A percentile compares a stretch with the other conserved stretches of the same genome.
Conservation (phyloP, 2,888 invertebrate genomes). For the Shargacucullia verbasci region DNA sequence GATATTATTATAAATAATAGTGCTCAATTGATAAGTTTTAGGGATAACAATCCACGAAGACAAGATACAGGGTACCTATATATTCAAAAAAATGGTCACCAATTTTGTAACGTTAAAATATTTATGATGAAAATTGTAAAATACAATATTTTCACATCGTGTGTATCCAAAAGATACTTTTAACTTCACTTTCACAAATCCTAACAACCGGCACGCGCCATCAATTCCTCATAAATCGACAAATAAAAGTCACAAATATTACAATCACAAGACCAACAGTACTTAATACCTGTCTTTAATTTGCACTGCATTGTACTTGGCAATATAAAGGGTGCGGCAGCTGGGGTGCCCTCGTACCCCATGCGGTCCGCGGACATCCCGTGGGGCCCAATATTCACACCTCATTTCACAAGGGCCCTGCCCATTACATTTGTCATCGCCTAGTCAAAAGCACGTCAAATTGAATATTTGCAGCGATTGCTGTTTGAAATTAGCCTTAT, state of each 20-base stretch:
- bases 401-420: constrained; percentile 85
- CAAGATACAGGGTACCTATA: too few relatives aligned
- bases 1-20: too few relatives aligned
- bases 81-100: too few relatives aligned
- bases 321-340: constrained; percentile 75
- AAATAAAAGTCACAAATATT: constrained; percentile 57
- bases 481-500: constrained; percentile 68
- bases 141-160: too few relatives aligned
- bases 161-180: neutral
- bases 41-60: too few relatives aligned
- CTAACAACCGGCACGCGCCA: constrained; percentile 63
- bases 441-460: constrained; percentile 69
- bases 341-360: constrained; percentile 70
- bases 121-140: too few relatives aligned
- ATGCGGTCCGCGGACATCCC: constrained; percentile 74
- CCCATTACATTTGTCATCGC: constrained; percentile 80
- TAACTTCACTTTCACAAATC: neutral
- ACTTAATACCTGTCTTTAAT: constrained; percentile 79
- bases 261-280: constrained; percentile 64
- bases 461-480: constrained; percentile 65
- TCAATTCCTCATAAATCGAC: constrained; percentile 63
- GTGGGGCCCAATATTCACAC: constrained; percentile 87
- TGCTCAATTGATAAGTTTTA: too few relatives aligned
- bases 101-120: too few relatives aligned
- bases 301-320: constrained; percentile 75